phyloP scores from a whole-genome alignment of 1,140 invertebrate genomes.

The Trachymyrmex septentrionalis region DNA sequence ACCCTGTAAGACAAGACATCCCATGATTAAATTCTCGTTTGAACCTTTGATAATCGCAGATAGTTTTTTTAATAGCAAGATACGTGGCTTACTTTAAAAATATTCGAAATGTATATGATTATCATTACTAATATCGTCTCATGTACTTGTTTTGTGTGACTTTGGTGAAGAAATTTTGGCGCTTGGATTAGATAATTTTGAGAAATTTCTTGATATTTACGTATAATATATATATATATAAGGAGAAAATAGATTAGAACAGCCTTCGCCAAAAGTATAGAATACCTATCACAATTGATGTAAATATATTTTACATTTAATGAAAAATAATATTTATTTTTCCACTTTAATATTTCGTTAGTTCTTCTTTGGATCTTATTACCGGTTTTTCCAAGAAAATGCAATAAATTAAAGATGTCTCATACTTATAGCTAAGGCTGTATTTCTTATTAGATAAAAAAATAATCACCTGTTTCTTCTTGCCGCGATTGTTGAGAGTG shows the following conservation, averaged over 20 bases:
- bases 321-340: no score
- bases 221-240: background rate
- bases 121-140: background rate
- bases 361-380: no score
- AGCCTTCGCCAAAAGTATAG: background rate
- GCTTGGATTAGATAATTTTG: background rate
- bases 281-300: no score
- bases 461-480: slow-evolving; percentile 82
- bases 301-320: no score
- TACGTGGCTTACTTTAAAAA: background rate
- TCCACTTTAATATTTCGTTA: no score
- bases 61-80: background rate
- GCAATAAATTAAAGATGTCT: no score
- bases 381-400: no score
- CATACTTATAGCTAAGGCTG: no score
- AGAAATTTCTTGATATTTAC: background rate
- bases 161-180: background rate
- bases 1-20: slow-evolving; percentile 71
- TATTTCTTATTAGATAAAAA: background rate
- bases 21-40: slow-evolving; percentile 70
- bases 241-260: background rate
- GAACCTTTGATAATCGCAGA: no score
- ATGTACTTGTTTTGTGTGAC: background rate
- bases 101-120: background rate
- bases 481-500: slow-evolving; percentile 81